Evolutionary conservation across 2,797 vertebrate genomes (phyloP).

Genomic region (Vespertilio murinus): DNA sequence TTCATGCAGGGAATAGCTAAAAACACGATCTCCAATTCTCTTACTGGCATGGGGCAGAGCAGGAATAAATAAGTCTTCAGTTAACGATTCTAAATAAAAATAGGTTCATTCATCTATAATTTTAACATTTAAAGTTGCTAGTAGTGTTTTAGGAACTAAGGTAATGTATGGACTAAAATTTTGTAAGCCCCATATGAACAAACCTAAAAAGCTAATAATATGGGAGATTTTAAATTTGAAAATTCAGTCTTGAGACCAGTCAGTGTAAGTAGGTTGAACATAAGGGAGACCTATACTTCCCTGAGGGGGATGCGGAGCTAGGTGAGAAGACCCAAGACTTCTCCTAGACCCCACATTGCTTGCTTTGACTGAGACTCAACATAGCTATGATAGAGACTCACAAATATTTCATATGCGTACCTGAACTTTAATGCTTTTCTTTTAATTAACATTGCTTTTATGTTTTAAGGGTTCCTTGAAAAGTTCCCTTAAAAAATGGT

Average conservation of each 20-base stretch:
- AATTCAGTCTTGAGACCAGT: background rate
- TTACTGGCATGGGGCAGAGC: background rate
- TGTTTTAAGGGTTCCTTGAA: background rate
- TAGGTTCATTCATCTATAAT: background rate
- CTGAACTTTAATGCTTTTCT: background rate
- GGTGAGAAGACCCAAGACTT: background rate
- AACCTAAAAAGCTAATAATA: background rate
- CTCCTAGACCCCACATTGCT: background rate
- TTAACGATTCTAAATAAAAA: background rate
- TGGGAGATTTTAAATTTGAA: background rate
- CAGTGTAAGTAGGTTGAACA: background rate
- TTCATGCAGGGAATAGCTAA: conserved; percentile 13
- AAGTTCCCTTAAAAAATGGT: background rate
- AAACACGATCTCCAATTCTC: background rate
- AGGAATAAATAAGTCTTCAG: conserved; percentile 44
- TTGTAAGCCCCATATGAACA: background rate
- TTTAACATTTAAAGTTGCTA: background rate
- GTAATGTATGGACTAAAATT: background rate
- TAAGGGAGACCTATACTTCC: background rate
- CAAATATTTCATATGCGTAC: background rate
- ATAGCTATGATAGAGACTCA: background rate
- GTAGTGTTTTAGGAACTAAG: background rate
- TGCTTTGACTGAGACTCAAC: background rate
- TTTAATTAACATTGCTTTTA: background rate
- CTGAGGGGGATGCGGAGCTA: background rate